phyloP scores from a whole-genome alignment of 2,113 vertebrate genomes.

The Pseudorasbora parva region DNA sequence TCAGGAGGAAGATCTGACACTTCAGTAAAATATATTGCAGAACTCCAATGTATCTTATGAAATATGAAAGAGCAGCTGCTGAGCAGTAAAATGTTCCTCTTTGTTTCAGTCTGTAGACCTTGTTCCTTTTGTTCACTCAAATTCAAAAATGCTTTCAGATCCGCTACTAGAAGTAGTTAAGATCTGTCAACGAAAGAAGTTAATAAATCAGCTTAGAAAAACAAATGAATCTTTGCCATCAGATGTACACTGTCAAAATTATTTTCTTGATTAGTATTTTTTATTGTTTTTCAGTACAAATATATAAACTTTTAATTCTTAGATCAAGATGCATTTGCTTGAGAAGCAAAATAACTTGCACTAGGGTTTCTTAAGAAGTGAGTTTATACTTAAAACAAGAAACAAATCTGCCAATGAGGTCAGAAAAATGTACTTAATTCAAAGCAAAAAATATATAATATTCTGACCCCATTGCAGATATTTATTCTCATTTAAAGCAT shows the following conservation, averaged over 20 bases:
- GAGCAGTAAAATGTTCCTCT: not conserved
- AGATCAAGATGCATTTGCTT: too few relatives aligned
- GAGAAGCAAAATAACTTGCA: too few relatives aligned
- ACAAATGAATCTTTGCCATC: not conserved
- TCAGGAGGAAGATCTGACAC: not conserved
- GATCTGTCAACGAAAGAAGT: not conserved
- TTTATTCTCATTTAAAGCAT: too few relatives aligned
- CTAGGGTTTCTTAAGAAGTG: too few relatives aligned
- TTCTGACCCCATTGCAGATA: too few relatives aligned
- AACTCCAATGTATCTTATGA: not conserved
- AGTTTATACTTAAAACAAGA: too few relatives aligned
- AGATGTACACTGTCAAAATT: not conserved
- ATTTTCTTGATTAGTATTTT: too few relatives aligned
- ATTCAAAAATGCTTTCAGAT: slow-evolving; percentile 11
- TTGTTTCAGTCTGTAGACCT: not conserved
- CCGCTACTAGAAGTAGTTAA: not conserved
- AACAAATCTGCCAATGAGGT: too few relatives aligned
- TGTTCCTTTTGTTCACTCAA: slow-evolving; percentile 3
- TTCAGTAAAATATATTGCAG: not conserved
- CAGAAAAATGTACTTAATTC: too few relatives aligned
- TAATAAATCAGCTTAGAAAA: slow-evolving; percentile 7
- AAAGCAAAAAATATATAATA: too few relatives aligned
- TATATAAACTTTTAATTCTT: too few relatives aligned
- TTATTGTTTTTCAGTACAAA: too few relatives aligned
- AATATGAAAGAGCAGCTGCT: not conserved